Evolutionary conservation across 2,888 invertebrate species (phyloP).

Genomic region (Phyllotreta striolata): DNA sequence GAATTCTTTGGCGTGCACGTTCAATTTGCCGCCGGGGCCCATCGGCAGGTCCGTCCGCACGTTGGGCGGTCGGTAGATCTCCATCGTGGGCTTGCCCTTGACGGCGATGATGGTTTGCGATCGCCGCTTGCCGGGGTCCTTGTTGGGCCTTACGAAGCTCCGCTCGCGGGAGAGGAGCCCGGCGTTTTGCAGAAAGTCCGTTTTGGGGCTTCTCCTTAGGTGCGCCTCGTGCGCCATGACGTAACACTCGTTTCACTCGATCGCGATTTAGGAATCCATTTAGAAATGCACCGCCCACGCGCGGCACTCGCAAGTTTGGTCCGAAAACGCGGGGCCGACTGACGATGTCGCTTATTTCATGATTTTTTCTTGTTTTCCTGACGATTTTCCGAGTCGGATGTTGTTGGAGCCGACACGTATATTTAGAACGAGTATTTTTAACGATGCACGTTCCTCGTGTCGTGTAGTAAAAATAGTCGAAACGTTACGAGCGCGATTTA

Average conservation of each 20-base stretch:
- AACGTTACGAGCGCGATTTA: conserved; percentile 42
- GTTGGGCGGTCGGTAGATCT: conserved; percentile 88
- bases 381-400: conserved; percentile 23
- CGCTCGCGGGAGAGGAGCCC: conserved; percentile 69
- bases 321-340: conserved; percentile 26
- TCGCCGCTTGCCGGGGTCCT: conserved; percentile 68
- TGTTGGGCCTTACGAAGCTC: conserved; percentile 73
- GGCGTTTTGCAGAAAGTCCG: conserved; percentile 64
- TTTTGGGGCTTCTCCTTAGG: conserved; percentile 57
- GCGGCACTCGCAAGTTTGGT: conserved; percentile 42
- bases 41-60: conserved; percentile 56
- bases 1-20: conserved; percentile 91
- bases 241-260: conserved; percentile 3
- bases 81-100: conserved; percentile 83
- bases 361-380: conserved; percentile 14
- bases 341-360: conserved; percentile 31
- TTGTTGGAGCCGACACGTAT: conserved; percentile 44
- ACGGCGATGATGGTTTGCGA: conserved; percentile 74
- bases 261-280: conserved; percentile 40
- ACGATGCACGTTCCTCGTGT: conserved; percentile 45
- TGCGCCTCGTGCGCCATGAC: conserved; percentile 48
- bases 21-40: conserved; percentile 67
- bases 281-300: conserved; percentile 47
- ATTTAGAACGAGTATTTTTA: conserved; percentile 56
- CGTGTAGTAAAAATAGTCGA: conserved; percentile 53